Percentiles rank a stretch among this genome's conserved stretches.
phyloP scores from a whole-genome alignment of 1,140 invertebrate species.

The Lethrus apterus region DNA sequence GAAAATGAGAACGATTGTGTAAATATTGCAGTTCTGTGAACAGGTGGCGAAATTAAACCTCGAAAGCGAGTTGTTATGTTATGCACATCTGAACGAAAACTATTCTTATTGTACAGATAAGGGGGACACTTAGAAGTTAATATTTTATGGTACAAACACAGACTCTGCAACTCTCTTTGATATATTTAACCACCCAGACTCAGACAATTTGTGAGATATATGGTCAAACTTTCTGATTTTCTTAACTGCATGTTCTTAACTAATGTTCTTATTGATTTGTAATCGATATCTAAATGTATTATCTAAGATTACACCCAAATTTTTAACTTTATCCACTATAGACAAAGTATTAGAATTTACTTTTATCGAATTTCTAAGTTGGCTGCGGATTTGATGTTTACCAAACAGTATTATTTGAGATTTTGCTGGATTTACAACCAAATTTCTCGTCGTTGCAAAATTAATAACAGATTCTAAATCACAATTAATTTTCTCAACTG shows the following conservation, averaged over 20 bases:
- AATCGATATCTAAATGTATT: neutral
- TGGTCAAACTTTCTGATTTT: neutral
- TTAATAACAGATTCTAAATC: neutral
- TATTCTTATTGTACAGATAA: neutral
- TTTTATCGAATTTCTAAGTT: neutral
- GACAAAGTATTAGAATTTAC: neutral
- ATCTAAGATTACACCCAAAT: neutral
- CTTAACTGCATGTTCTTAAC: neutral
- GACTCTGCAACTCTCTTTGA: too few species aligned
- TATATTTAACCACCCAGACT: too few species aligned
- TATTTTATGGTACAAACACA: neutral
- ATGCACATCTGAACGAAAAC: neutral
- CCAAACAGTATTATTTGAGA: neutral
- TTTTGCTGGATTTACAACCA: neutral
- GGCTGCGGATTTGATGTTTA: neutral
- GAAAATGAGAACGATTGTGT: neutral
- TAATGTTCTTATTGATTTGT: neutral
- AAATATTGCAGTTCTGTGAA: neutral
- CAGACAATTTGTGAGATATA: too few species aligned
- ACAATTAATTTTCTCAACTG: neutral
- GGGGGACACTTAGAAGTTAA: neutral
- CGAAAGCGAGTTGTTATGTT: neutral
- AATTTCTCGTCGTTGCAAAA: neutral
- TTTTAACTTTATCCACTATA: neutral
- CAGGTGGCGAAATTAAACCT: neutral